Conservation (phyloP, 1,140 invertebrate species). For the Sycophila sp. region DNA sequence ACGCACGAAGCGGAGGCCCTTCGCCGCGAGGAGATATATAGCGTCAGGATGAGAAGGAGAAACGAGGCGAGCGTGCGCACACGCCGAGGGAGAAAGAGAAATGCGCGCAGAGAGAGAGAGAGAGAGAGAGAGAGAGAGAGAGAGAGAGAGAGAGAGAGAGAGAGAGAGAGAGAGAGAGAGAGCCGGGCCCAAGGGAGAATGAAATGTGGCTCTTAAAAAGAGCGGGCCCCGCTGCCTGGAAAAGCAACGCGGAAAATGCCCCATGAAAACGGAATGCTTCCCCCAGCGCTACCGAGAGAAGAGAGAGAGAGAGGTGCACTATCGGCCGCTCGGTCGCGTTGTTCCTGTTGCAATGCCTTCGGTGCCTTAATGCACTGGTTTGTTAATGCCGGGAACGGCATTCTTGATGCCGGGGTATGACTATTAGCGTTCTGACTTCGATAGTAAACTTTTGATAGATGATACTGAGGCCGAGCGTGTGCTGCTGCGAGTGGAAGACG, state of each 20-base stretch:
- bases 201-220: conserved; percentile 5
- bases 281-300: conserved; percentile 17
- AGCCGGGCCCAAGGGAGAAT: background rate
- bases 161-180: background rate
- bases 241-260: background rate
- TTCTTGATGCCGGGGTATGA: background rate
- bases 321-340: too few relatives aligned
- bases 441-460: conserved; percentile 14
- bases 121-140: background rate
- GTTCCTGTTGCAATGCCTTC: too few relatives aligned
- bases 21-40: background rate
- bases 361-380: background rate
- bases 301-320: too few relatives aligned
- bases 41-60: background rate
- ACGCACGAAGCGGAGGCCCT: conserved; percentile 45
- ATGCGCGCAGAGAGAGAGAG: background rate
- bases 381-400: conserved; percentile 4
- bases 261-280: conserved; percentile 18
- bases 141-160: background rate
- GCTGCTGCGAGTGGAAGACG: background rate
- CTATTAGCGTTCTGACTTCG: background rate
- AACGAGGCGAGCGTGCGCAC: background rate
- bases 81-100: background rate
- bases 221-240: background rate
- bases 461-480: background rate